Conservation (phyloP, 2,113 vertebrate species). For the Panthera tigris region DNA sequence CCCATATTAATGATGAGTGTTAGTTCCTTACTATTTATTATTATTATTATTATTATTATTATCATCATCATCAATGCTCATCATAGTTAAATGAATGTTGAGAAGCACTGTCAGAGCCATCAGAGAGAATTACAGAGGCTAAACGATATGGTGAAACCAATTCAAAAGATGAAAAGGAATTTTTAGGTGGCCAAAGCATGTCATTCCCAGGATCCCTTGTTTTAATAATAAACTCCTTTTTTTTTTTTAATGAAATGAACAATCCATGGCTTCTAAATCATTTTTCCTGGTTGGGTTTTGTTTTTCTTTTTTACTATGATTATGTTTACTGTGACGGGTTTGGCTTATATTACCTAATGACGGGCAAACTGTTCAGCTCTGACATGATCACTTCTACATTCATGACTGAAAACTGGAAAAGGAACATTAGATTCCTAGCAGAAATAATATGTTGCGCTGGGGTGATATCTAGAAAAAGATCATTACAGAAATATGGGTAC, state of each 20-base stretch:
- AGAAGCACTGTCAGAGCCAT: neutral
- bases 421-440: neutral
- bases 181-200: neutral
- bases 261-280: neutral
- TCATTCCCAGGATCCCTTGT: neutral
- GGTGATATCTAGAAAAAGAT: neutral
- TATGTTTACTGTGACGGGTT: neutral
- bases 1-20: neutral
- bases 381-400: neutral
- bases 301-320: neutral
- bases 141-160: neutral
- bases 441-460: neutral
- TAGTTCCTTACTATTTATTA: neutral
- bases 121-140: neutral
- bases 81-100: neutral
- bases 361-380: neutral
- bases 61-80: neutral
- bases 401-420: conserved; percentile 6
- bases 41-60: neutral
- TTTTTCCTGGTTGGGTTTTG: neutral
- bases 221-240: neutral
- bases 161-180: neutral
- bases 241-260: neutral
- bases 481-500: conserved; percentile 42
- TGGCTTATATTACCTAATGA: conserved; percentile 21